Conservation (phyloP, 2,888 invertebrate species). For the Ceraclea dissimilis region DNA sequence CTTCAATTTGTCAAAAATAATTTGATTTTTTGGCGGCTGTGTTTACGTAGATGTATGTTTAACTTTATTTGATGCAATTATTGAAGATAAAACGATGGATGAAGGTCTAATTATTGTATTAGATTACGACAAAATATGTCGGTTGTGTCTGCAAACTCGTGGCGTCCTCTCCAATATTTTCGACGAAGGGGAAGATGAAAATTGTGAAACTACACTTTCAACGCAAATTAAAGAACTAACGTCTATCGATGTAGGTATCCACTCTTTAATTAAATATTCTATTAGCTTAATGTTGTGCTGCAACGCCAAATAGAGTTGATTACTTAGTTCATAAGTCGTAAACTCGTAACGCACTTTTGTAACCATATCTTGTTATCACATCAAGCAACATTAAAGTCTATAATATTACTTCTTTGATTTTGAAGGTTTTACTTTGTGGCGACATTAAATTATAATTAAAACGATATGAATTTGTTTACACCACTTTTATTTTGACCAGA, state of each 20-base stretch:
- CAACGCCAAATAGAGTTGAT: too few relatives aligned
- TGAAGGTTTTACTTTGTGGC: too few relatives aligned
- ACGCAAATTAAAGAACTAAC: conserved; percentile 25
- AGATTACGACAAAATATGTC: conserved; percentile 27
- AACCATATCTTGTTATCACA: too few relatives aligned
- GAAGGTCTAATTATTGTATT: conserved; percentile 26
- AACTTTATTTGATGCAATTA: not conserved
- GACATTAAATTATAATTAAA: too few relatives aligned
- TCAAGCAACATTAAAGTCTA: too few relatives aligned
- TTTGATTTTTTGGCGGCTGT: not conserved
- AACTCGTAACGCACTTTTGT: too few relatives aligned
- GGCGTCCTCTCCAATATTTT: conserved; percentile 28
- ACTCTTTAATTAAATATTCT: too few relatives aligned
- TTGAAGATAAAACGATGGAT: conserved; percentile 20
- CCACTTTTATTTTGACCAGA: too few relatives aligned
- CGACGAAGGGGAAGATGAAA: conserved; percentile 19
- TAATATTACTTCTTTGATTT: too few relatives aligned
- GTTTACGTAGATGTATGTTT: not conserved
- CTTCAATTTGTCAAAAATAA: not conserved
- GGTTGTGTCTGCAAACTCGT: conserved; percentile 27
- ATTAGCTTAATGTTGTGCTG: too few relatives aligned
- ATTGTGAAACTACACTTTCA: conserved; percentile 12
- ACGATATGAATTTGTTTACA: too few relatives aligned
- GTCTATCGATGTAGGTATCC: conserved; percentile 22
- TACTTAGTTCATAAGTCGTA: too few relatives aligned